These are phyloP conservation scores for Mesocentrotus franciscanus DNA, from an alignment of 53 echinoderm and acorn worm genomes.

Conservation along the genomic window DNA sequence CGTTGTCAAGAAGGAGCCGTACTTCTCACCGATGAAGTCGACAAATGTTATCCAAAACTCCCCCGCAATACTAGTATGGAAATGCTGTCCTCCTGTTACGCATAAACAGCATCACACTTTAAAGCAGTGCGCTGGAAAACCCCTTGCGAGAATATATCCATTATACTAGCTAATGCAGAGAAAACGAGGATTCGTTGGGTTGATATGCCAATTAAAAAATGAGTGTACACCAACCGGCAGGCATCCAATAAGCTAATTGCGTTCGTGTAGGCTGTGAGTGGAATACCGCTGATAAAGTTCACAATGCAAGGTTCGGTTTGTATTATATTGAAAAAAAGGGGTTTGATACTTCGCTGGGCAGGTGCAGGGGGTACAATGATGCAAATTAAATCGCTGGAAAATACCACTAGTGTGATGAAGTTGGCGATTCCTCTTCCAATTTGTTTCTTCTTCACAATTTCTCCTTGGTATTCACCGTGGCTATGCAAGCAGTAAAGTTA, in stretches of 20 bases:
- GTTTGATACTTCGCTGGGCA: background rate
- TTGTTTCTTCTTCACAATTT: background rate
- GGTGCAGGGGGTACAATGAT: background rate
- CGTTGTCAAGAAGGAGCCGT: background rate
- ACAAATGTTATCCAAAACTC: background rate
- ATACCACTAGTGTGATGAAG: background rate
- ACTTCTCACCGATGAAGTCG: background rate
- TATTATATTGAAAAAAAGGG: background rate
- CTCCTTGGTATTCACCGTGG: background rate
- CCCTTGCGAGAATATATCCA: background rate
- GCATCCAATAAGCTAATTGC: slow-evolving; percentile 32
- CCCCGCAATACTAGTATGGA: background rate
- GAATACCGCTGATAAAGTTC: background rate
- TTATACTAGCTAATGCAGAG: background rate
- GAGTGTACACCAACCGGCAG: background rate
- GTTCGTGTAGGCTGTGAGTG: background rate
- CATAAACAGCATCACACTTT: background rate
- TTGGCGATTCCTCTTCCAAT: background rate
- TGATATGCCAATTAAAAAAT: background rate
- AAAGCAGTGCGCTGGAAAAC: background rate
- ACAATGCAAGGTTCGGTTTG: background rate
- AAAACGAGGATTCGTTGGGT: background rate
- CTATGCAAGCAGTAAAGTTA: background rate
- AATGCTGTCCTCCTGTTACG: background rate
- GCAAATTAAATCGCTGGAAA: background rate